A percentile compares a stretch with the other conserved stretches of the same genome.
These are phyloP conservation scores for Oncorhynchus nerka DNA, from an alignment of 2,113 vertebrate genomes.

Conservation along the genomic window DNA sequence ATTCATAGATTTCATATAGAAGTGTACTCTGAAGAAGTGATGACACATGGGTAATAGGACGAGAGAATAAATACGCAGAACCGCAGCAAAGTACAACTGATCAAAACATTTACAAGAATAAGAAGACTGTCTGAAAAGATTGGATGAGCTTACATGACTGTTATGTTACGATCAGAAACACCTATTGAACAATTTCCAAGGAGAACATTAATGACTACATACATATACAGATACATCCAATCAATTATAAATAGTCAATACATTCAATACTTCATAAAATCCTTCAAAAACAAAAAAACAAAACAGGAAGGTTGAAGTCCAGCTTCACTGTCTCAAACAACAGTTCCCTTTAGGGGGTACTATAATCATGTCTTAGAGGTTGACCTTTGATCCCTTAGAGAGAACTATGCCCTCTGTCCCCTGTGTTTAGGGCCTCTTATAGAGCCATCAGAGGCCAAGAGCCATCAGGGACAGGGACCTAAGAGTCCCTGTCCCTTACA, in stretches of 20 bases:
- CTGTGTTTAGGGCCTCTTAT: background rate
- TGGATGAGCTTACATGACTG: background rate
- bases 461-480: constrained; percentile 8
- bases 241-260: constrained; percentile 68
- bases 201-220: background rate
- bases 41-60: background rate
- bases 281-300: background rate
- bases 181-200: background rate
- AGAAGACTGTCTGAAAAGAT: background rate
- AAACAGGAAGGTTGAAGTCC: constrained; percentile 56
- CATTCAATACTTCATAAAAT: background rate
- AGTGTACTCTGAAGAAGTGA: background rate
- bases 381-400: constrained; percentile 33
- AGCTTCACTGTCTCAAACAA: constrained; percentile 63
- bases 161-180: background rate
- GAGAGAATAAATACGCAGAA: background rate
- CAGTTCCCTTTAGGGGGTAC: constrained; percentile 54
- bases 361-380: constrained; percentile 36
- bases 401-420: constrained; percentile 16
- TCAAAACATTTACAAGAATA: background rate
- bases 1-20: no score
- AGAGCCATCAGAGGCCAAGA: background rate
- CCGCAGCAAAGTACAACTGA: background rate
- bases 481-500: background rate
- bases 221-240: background rate